Evolutionary conservation across 2,797 vertebrate species (phyloP).

Genomic region (Diceros bicornis): DNA sequence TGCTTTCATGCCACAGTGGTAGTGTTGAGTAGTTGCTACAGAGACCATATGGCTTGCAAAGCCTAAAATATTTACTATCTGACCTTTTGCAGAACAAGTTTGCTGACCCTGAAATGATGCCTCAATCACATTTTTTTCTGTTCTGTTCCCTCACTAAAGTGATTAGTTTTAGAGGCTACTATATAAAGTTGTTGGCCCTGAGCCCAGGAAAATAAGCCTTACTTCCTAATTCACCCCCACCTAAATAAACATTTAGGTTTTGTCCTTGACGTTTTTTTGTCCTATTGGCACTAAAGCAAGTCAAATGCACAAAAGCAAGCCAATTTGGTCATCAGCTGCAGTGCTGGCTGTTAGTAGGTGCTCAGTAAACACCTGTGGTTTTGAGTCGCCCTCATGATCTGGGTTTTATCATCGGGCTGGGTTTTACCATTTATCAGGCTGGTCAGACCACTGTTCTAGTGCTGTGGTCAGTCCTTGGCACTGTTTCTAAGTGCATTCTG

Average conservation of each 20-base stretch:
- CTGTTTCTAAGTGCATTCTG: not conserved
- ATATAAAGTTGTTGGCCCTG: slow-evolving; percentile 38
- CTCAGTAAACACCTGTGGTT: not conserved
- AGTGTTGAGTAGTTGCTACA: not conserved
- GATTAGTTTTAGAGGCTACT: slow-evolving; percentile 43
- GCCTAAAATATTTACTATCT: not conserved
- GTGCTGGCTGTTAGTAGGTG: not conserved
- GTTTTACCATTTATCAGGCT: not conserved
- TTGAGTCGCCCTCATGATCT: not conserved
- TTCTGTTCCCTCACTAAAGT: not conserved
- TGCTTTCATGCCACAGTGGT: not conserved
- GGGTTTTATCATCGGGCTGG: not conserved
- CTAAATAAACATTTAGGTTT: slow-evolving; percentile 71
- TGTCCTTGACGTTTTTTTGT: slow-evolving; percentile 31
- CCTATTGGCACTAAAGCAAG: not conserved
- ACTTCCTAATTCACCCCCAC: slow-evolving; percentile 10
- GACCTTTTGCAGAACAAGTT: slow-evolving; percentile 17
- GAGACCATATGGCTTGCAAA: not conserved
- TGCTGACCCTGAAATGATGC: slow-evolving; percentile 22
- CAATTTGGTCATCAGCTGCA: not conserved
- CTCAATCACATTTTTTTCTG: not conserved
- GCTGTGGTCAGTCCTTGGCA: not conserved
- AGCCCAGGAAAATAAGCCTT: slow-evolving; percentile 56
- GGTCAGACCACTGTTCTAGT: not conserved
- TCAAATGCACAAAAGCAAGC: slow-evolving; percentile 23